These are phyloP conservation scores for Pangasius larnaudii DNA, from an alignment of 2,797 vertebrate genomes.

Conservation along the genomic window DNA sequence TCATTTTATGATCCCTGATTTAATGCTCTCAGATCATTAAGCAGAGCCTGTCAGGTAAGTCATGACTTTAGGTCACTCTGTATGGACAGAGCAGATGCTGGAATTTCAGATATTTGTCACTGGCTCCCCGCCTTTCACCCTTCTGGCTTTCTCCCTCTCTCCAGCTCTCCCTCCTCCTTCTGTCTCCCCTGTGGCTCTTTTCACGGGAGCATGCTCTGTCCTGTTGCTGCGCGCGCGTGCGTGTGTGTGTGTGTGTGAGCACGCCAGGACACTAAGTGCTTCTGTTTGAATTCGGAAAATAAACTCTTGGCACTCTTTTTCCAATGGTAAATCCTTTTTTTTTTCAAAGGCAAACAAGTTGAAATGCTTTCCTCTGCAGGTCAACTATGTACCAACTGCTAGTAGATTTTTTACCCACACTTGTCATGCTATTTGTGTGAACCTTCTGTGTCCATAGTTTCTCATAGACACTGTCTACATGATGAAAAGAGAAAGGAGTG, in stretches of 20 bases:
- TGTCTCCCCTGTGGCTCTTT: conserved; percentile 56
- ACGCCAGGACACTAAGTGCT: conserved; percentile 39
- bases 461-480: not conserved
- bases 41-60: conserved; percentile 45
- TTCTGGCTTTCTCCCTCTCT: conserved; percentile 10
- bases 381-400: not conserved
- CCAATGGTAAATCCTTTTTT: conserved; percentile 18
- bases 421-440: conserved; percentile 25
- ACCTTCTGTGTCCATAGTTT: conserved; percentile 22
- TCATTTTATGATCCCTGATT: not conserved
- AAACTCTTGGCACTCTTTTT: conserved; percentile 43
- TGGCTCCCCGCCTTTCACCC: conserved; percentile 41
- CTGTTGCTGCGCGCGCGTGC: conserved; percentile 64
- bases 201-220: conserved; percentile 73
- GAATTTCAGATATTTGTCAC: conserved; percentile 71
- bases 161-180: conserved; percentile 30
- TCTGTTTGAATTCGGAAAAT: conserved; percentile 41
- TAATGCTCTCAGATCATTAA: not conserved
- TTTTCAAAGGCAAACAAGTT: not conserved
- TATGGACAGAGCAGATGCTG: conserved; percentile 45
- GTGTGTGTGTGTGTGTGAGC: conserved; percentile 54
- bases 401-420: conserved; percentile 8
- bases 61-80: conserved; percentile 53
- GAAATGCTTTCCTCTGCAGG: conserved; percentile 8
- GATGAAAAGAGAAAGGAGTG: not conserved